phyloP scores from a whole-genome alignment of 1,140 invertebrate genomes.

The Charaxes varanes region DNA sequence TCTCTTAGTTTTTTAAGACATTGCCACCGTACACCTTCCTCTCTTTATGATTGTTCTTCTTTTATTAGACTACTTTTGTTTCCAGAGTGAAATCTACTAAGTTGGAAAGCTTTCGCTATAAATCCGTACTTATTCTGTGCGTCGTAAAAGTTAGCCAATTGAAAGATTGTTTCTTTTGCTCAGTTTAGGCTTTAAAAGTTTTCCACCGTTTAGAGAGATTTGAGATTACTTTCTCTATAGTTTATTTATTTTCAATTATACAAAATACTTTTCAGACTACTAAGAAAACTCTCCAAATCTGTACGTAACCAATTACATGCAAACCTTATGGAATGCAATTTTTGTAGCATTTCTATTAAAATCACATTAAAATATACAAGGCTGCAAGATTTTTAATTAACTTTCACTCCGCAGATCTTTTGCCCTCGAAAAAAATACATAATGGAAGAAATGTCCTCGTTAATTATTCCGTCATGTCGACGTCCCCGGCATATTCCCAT shows the following conservation, averaged over 20 bases:
- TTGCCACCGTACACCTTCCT: conserved; percentile 51
- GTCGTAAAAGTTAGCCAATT: conserved; percentile 60
- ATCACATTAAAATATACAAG: too few species aligned
- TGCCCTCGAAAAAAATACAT: too few species aligned
- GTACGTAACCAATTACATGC: too few species aligned
- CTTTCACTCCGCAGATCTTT: too few species aligned
- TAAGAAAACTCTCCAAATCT: too few species aligned
- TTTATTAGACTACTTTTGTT: conserved; percentile 71
- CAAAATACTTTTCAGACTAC: too few species aligned
- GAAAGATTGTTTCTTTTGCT: conserved; percentile 36
- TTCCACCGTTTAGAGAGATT: too few species aligned
- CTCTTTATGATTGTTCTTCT: conserved; percentile 71
- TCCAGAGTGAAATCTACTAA: conserved; percentile 65
- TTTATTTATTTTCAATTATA: too few species aligned
- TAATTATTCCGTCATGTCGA: conserved; percentile 11
- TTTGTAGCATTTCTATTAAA: too few species aligned
- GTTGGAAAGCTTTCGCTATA: conserved; percentile 55
- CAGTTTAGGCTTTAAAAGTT: background rate
- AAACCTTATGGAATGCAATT: too few species aligned
- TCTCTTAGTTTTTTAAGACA: conserved; percentile 40
- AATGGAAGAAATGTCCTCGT: conserved; percentile 3
- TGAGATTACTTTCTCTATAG: too few species aligned
- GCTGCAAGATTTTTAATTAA: too few species aligned
- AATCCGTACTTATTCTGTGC: conserved; percentile 58
- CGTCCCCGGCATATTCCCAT: conserved; percentile 10